Base-by-base conservation (phyloP, 2,888 invertebrate genomes). In the Strigamia maritima region DNA sequence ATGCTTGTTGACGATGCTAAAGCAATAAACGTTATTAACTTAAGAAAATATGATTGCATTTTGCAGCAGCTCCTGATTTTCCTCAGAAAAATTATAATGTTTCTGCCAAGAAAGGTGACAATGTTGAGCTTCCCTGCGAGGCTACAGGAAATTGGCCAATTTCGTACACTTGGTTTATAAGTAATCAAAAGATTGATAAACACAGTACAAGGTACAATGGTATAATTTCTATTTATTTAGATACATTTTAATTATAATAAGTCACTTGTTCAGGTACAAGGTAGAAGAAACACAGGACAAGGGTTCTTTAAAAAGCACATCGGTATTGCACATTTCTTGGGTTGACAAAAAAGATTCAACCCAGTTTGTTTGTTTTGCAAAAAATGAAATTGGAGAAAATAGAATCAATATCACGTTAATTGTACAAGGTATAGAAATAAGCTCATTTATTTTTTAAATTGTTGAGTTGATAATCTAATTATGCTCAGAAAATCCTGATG, bases 331-430 rank as follows among this genome's bases (percentile, higher is more conserved):
- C 2, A 78, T 80, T 6, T 24, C 28, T 1, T 54, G 77, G 16
- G 24, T 82, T 10, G 76, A 79, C 6, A 28, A 79, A 4, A 65
- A 79, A n/a, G 80, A 79, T 19, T 81, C 80, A 31, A 81, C 81
- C 0, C 79, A 79, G 12, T 82, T 81, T 35, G 79, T 79, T 0
- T 82, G 82, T 38, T 35, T 44, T 54, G 81, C 80, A 0, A 38
- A 49, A 12, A 81, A 81, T 44, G 24, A 75, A 2, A 76, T 22
- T 16, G 82, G 82, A 12, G 19, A 19, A 8, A 81, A 81, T 28
- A 49, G 79, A 40, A 74, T 79, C 7, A 76, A 65, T 65, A 78
- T 78, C 3, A 44, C 40, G 0, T 44, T 81, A 3, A 38, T 78
- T 14, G 81, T 81, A 2, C 70, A 80, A 78, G 81, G 81, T 81